Evolutionary conservation across 2,797 vertebrate genomes (phyloP).

Genomic region (Paedocypris micromegethes): DNA sequence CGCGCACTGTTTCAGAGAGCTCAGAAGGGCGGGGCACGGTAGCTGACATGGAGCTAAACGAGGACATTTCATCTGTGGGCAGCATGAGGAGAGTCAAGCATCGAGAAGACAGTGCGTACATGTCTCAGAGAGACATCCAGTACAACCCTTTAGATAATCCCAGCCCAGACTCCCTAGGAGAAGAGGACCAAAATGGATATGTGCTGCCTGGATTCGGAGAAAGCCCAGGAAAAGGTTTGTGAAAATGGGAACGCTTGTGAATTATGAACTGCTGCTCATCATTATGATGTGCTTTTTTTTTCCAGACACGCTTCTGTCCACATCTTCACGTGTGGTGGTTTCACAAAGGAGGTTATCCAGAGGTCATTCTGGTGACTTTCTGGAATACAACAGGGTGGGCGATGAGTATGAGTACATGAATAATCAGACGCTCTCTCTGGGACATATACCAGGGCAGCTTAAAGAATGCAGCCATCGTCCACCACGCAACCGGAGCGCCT

Average conservation of each 20-base stretch:
- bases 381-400: slow-evolving; percentile 52
- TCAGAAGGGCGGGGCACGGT: slow-evolving; percentile 79
- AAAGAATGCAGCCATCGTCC: slow-evolving; percentile 39
- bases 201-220: slow-evolving; percentile 76
- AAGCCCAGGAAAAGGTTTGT: slow-evolving; percentile 67
- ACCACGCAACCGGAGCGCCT: slow-evolving; percentile 46
- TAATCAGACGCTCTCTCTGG: slow-evolving; percentile 58
- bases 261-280: too few relatives aligned
- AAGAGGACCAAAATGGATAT: slow-evolving; percentile 86
- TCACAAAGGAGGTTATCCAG: slow-evolving; percentile 50
- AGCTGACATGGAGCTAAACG: slow-evolving; percentile 75
- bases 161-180: slow-evolving; percentile 62
- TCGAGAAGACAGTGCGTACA: slow-evolving; percentile 83
- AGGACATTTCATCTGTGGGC: slow-evolving; percentile 68
- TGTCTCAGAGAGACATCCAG: slow-evolving; percentile 84
- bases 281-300: neutral
- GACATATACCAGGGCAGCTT: slow-evolving; percentile 40
- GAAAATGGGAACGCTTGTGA: too few relatives aligned
- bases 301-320: slow-evolving; percentile 59
- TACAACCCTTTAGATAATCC: slow-evolving; percentile 64
- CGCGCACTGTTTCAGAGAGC: slow-evolving; percentile 80
- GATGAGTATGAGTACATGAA: slow-evolving; percentile 79
- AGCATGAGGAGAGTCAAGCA: slow-evolving; percentile 71
- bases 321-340: slow-evolving; percentile 44
- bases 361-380: slow-evolving; percentile 48